Percentiles rank a stretch among this genome's conserved stretches.
These are phyloP conservation scores for Sogatella furcifera DNA, from an alignment of 1,140 invertebrate species.

Conservation along the genomic window DNA sequence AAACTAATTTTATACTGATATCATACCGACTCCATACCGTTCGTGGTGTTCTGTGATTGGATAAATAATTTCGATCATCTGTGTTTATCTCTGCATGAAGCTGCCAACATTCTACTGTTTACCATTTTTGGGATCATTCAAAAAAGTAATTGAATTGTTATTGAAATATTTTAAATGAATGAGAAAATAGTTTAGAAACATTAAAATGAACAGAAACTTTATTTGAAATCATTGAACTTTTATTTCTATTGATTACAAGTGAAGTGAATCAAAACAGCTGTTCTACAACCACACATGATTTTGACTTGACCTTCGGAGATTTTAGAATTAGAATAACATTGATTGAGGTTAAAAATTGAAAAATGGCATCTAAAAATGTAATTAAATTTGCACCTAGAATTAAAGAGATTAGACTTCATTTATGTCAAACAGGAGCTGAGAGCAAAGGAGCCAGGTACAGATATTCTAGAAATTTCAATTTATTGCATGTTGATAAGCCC, in stretches of 20 bases:
- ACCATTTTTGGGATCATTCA: too few species aligned
- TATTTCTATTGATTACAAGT: too few species aligned
- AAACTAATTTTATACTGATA: neutral
- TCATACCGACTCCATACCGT: neutral
- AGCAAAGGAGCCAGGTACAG: constrained; percentile 17
- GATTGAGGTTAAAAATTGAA: neutral
- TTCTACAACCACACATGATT: neutral
- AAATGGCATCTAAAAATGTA: neutral
- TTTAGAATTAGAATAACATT: neutral
- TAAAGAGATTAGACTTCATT: constrained; percentile 18
- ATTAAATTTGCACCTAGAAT: constrained; percentile 13
- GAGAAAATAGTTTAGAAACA: too few species aligned
- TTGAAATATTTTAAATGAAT: too few species aligned
- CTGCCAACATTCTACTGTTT: too few species aligned
- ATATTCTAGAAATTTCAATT: neutral
- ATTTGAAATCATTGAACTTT: too few species aligned
- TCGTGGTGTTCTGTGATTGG: constrained; percentile 5
- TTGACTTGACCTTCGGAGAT: neutral
- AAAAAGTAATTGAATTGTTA: too few species aligned
- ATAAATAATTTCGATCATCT: neutral
- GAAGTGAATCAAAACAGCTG: neutral
- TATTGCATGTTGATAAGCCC: too few species aligned
- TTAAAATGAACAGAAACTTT: too few species aligned
- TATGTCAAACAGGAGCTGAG: constrained; percentile 15
- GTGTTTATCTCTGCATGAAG: neutral